Percentiles rank a stretch among this genome's conserved stretches.
Evolutionary conservation across 2,888 invertebrate genomes (phyloP).

Genomic region (Thymelicus acteon): DNA sequence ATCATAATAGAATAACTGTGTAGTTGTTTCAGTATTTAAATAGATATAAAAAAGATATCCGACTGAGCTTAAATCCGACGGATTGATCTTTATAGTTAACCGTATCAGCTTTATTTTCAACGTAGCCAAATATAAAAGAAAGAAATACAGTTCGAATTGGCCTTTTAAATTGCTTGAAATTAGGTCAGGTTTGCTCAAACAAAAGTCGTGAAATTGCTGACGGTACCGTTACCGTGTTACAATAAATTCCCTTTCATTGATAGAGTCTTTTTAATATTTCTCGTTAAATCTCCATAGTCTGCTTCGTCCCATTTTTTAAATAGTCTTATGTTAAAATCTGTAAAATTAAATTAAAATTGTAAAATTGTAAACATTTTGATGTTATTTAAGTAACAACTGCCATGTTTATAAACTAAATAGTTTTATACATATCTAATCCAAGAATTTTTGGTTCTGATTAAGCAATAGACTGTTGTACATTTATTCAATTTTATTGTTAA

Average conservation of each 20-base stretch:
- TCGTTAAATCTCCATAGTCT: slow-evolving; percentile 8
- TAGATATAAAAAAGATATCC: not conserved
- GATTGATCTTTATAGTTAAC: slow-evolving; percentile 48
- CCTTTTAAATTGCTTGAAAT: slow-evolving; percentile 77
- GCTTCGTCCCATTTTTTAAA: slow-evolving; percentile 2
- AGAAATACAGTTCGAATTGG: slow-evolving; percentile 76
- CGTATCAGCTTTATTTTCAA: slow-evolving; percentile 69
- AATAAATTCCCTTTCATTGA: slow-evolving; percentile 47
- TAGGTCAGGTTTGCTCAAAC: slow-evolving; percentile 77
- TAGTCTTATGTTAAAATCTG: not conserved
- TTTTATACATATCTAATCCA: too few relatives aligned
- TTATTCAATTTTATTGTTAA: too few relatives aligned
- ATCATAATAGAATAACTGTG: not conserved
- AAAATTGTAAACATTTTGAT: not conserved
- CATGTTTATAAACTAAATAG: too few relatives aligned
- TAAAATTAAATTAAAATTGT: not conserved
- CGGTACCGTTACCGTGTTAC: slow-evolving; percentile 54
- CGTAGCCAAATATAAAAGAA: slow-evolving; percentile 72
- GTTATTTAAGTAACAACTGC: too few relatives aligned
- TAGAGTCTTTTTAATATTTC: slow-evolving; percentile 22
- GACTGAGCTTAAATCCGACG: slow-evolving; percentile 10
- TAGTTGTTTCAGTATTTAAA: not conserved
- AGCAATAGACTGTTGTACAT: too few relatives aligned
- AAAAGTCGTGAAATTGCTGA: slow-evolving; percentile 68
- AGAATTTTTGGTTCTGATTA: too few relatives aligned